Evolutionary conservation across 2,888 invertebrate species (phyloP).

Genomic region (Aradus depressus): DNA sequence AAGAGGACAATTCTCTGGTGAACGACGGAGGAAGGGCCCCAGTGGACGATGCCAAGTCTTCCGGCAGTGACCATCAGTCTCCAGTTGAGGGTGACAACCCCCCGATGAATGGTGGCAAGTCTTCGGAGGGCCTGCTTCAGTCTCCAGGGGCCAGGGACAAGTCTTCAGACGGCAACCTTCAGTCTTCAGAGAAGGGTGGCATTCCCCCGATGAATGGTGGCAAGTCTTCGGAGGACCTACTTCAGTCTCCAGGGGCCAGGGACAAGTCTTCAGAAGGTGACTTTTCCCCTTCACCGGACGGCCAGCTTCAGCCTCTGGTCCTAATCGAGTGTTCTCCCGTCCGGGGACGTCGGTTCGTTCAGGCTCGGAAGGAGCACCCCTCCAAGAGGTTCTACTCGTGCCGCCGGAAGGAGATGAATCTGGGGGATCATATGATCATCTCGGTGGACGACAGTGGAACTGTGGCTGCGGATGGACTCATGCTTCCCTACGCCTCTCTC

Average conservation of each 20-base stretch:
- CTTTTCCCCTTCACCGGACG: background rate
- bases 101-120: background rate
- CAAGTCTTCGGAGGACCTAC: background rate
- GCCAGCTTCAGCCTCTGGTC: background rate
- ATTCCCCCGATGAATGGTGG: background rate
- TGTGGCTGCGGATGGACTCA: background rate
- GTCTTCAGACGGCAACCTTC: no score
- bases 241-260: no score
- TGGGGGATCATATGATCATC: constrained; percentile 2
- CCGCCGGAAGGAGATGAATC: background rate
- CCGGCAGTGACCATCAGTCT: no score
- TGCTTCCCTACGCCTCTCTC: background rate
- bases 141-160: no score
- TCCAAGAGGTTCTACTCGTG: constrained; percentile 2
- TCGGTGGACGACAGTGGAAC: constrained; percentile 1
- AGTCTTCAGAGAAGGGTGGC: no score
- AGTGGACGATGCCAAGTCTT: no score
- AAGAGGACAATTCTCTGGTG: background rate
- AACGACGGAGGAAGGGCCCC: background rate
- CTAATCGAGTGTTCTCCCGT: constrained; percentile 5
- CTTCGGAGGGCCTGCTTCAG: background rate
- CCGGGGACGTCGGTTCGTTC: background rate
- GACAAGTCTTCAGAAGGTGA: background rate
- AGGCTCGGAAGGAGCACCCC: background rate
- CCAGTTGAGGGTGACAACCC: background rate